phyloP scores from a whole-genome alignment of 2,888 invertebrate genomes.

The Metacarcinus magister region DNA sequence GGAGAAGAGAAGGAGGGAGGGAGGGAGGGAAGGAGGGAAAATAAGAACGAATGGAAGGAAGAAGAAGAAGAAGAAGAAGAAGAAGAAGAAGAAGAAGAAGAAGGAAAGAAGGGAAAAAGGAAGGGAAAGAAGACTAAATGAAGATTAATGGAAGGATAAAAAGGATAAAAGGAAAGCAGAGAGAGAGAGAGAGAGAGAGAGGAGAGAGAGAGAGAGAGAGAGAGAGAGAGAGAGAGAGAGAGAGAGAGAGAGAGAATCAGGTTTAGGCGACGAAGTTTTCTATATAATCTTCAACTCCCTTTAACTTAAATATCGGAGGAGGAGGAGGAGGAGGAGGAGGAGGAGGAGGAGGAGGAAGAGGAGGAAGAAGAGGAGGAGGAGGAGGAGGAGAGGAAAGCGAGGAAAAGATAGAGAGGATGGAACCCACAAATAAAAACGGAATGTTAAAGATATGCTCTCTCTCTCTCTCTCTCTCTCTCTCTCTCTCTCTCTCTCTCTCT shows the following conservation, averaged over 20 bases:
- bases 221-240: background rate
- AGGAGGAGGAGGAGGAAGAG: constrained; percentile 26
- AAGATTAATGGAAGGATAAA: background rate
- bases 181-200: background rate
- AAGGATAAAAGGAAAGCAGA: background rate
- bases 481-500: constrained; percentile 46
- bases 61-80: background rate
- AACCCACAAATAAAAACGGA: background rate
- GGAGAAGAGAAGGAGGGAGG: background rate
- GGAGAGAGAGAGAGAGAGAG: constrained; percentile 46
- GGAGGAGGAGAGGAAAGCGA: background rate
- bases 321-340: constrained; percentile 19
- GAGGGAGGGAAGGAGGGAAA: background rate
- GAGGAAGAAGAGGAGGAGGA: constrained; percentile 26
- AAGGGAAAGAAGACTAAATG: background rate
- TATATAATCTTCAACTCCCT: background rate
- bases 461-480: constrained; percentile 50
- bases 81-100: background rate
- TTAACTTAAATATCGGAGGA: background rate
- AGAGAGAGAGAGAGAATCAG: background rate
- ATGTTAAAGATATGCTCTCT: background rate
- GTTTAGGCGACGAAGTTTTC: background rate
- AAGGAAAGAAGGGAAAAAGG: background rate
- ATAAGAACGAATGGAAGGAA: background rate
- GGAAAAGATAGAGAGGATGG: background rate